These are phyloP conservation scores for Mustelus asterias DNA, from an alignment of 2,113 vertebrate genomes.

Conservation along the genomic window DNA sequence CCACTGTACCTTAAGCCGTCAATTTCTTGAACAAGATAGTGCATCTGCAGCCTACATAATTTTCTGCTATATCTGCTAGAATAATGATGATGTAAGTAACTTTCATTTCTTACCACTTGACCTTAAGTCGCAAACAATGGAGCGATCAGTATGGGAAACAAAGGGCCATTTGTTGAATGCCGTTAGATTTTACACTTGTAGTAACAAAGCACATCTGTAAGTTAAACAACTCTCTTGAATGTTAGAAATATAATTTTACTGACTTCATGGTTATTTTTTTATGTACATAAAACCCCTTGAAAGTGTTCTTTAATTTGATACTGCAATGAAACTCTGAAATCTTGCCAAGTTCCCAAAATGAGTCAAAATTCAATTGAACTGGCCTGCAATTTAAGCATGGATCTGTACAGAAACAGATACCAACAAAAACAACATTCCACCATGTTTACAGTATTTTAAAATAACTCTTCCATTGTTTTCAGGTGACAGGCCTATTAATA, in stretches of 20 bases:
- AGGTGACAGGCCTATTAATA: not conserved
- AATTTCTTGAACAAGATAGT: no score
- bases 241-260: not conserved
- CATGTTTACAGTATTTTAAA: not conserved
- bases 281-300: no score
- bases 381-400: not conserved
- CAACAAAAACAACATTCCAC: not conserved
- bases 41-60: no score
- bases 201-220: not conserved
- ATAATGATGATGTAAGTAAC: no score
- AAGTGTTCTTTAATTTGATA: not conserved
- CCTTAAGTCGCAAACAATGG: no score
- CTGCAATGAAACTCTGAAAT: not conserved
- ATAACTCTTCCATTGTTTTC: not conserved
- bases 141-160: no score
- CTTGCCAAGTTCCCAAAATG: not conserved
- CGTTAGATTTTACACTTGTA: not conserved
- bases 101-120: no score
- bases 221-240: not conserved
- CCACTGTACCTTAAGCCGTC: no score
- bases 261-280: not conserved
- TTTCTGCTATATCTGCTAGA: no score
- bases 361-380: not conserved
- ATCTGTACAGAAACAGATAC: no score
- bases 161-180: not conserved